Evolutionary conservation across 2,797 vertebrate genomes (phyloP).

Genomic region (Babyrousa celebensis): DNA sequence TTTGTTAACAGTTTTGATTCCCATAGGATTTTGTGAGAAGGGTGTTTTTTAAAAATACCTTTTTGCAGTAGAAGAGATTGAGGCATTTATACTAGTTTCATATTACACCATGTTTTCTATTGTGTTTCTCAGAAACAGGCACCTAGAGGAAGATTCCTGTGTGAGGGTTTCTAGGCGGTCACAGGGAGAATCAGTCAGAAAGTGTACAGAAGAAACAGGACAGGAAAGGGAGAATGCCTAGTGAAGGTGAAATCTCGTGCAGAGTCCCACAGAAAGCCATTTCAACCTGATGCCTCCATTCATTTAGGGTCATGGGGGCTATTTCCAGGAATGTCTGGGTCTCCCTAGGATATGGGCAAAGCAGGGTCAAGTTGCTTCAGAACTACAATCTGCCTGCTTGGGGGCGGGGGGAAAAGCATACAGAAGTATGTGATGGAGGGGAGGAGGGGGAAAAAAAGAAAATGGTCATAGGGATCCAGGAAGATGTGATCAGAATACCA

Average conservation of each 20-base stretch:
- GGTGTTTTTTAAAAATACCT: background rate
- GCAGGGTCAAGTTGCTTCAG: background rate
- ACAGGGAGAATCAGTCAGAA: background rate
- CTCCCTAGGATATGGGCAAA: background rate
- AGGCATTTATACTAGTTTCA: background rate
- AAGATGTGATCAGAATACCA: background rate
- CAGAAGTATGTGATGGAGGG: background rate
- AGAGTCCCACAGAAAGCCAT: background rate
- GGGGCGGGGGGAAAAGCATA: background rate
- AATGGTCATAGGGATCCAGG: background rate
- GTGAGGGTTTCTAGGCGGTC: background rate
- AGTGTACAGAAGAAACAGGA: background rate
- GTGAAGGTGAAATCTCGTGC: background rate
- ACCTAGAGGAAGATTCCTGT: background rate
- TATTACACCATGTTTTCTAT: background rate
- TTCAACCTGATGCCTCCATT: background rate
- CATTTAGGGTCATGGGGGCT: background rate
- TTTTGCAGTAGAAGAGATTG: background rate
- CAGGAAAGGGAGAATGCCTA: background rate
- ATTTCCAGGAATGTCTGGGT: background rate
- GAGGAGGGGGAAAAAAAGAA: too few relatives aligned
- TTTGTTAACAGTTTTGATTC: background rate
- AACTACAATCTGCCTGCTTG: background rate
- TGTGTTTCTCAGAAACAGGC: background rate
- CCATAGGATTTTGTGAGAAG: background rate